Evolutionary conservation across 2,888 invertebrate species (phyloP).

Genomic region (Spisula solida): DNA sequence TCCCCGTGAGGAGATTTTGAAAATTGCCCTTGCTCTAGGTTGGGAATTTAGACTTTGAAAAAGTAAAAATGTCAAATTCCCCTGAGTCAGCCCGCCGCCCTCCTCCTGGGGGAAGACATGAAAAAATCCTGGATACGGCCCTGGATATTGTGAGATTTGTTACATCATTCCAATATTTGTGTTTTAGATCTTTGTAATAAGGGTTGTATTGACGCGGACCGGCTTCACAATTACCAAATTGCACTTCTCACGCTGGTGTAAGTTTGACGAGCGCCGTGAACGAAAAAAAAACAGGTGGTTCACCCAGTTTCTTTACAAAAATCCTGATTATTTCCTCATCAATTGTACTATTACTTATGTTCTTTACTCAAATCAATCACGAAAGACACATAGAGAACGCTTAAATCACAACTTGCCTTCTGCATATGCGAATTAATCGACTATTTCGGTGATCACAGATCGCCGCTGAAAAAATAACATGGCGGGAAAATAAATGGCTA

Average conservation of each 20-base stretch:
- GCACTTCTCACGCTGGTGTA: neutral
- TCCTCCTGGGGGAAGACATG: too few species aligned
- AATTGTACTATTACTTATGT: neutral
- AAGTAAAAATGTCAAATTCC: too few species aligned
- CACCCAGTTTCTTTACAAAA: neutral
- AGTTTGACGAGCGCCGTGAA: constrained; percentile 11
- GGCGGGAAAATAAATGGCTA: constrained; percentile 15
- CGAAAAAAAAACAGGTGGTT: constrained; percentile 26
- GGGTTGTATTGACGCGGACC: too few species aligned
- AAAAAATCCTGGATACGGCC: too few species aligned
- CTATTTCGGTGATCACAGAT: neutral
- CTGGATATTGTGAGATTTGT: too few species aligned
- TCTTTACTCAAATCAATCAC: neutral
- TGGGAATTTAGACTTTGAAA: too few species aligned
- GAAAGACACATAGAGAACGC: neutral
- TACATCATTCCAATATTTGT: too few species aligned
- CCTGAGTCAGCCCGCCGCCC: too few species aligned
- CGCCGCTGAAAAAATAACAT: constrained; percentile 26
- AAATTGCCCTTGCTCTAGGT: too few species aligned
- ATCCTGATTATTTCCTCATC: neutral
- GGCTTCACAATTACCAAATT: neutral
- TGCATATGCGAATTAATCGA: neutral
- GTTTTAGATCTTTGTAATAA: too few species aligned
- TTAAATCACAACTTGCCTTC: neutral
- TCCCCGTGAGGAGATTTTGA: too few species aligned